A percentile compares a stretch with the other conserved stretches of the same genome.
Conservation (phyloP, 2,797 vertebrate genomes). For the Enteromius afrohamiltoni region DNA sequence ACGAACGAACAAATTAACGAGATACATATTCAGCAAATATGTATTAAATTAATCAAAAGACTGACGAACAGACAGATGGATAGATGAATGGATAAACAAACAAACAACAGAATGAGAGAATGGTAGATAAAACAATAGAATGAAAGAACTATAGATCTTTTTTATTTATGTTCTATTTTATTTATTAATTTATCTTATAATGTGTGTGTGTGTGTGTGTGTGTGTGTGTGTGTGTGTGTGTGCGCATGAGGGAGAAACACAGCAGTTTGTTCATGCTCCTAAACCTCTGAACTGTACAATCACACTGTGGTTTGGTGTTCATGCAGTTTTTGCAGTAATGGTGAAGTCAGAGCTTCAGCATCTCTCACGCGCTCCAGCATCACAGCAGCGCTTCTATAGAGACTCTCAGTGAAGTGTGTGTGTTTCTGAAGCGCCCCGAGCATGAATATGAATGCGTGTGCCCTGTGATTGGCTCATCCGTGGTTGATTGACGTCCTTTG, state of each 20-base stretch:
- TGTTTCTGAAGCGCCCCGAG: not conserved
- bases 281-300: not conserved
- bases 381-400: not conserved
- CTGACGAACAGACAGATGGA: not conserved
- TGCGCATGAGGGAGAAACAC: not conserved
- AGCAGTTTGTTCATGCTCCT: not conserved
- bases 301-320: not conserved
- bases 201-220: too few species aligned
- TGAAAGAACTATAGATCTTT: too few species aligned
- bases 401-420: not conserved
- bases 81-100: not conserved
- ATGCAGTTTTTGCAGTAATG: not conserved
- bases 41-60: too few species aligned
- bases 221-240: not conserved
- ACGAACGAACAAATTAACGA: not conserved
- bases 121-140: not conserved
- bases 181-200: too few species aligned
- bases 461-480: slow-evolving; percentile 23
- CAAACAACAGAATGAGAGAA: not conserved
- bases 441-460: slow-evolving; percentile 13
- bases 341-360: not conserved
- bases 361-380: not conserved
- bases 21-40: too few species aligned
- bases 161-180: too few species aligned
- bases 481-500: slow-evolving; percentile 57